A percentile compares a stretch with the other conserved stretches of the same genome.
phyloP scores from a whole-genome alignment of 64 coral and sea anemone genomes.

The Montipora foliosa region DNA sequence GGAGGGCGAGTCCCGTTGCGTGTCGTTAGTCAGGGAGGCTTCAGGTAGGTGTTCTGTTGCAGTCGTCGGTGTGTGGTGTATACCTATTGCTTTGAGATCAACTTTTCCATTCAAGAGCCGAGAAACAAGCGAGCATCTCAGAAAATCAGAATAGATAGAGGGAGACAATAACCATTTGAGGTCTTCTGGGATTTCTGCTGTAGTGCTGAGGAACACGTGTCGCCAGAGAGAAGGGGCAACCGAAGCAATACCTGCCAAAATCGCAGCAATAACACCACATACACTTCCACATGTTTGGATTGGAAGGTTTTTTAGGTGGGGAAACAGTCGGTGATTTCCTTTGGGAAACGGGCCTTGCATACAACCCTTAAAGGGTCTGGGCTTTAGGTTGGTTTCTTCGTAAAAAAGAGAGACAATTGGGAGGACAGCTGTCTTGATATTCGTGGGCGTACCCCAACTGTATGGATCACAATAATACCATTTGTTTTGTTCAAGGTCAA shows the following conservation, averaged over 20 bases:
- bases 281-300: constrained; percentile 61
- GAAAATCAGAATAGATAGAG: constrained; percentile 29
- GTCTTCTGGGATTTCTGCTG: background rate
- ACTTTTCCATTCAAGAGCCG: constrained; percentile 38
- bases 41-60: too few species aligned
- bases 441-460: constrained; percentile 49
- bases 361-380: constrained; percentile 45
- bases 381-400: background rate
- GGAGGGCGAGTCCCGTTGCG: background rate
- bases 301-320: constrained; percentile 52
- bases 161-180: constrained; percentile 44
- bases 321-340: background rate
- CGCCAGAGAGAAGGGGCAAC: constrained; percentile 31
- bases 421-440: constrained; percentile 14
- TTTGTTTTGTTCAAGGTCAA: constrained; percentile 58
- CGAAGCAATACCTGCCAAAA: constrained; percentile 56
- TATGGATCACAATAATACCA: constrained; percentile 76
- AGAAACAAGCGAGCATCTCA: constrained; percentile 22
- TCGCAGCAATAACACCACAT: constrained; percentile 51
- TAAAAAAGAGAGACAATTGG: background rate
- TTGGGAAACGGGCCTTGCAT: constrained; percentile 2
- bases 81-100: constrained; percentile 15
- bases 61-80: too few species aligned
- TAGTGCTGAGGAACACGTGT: constrained; percentile 10
- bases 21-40: background rate